Conservation (phyloP, 1,140 invertebrate genomes). For the Zaprionus lachaisei region DNA sequence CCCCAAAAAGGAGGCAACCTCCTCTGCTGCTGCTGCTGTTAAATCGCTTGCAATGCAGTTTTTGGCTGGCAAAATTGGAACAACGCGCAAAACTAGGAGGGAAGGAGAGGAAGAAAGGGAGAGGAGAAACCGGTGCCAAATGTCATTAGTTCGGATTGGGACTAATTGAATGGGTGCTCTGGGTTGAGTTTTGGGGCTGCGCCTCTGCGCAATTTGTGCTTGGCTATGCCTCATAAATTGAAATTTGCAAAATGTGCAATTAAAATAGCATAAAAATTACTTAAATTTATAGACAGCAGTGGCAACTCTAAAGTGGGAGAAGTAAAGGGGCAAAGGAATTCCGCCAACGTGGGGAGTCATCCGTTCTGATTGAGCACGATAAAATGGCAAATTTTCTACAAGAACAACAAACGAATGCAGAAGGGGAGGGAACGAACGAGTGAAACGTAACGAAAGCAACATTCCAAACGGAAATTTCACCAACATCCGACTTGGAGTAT, state of each 20-base stretch:
- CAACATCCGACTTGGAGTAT: slow-evolving; percentile 78
- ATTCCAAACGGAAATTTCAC: slow-evolving; percentile 69
- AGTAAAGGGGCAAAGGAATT: slow-evolving; percentile 13
- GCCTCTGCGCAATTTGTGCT: slow-evolving; percentile 19
- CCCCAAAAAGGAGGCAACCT: slow-evolving; percentile 40
- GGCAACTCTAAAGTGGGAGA: too few species aligned
- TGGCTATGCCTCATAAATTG: slow-evolving; percentile 33
- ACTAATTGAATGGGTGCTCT: slow-evolving; percentile 45
- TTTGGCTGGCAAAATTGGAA: slow-evolving; percentile 26
- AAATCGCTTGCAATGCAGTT: slow-evolving; percentile 31
- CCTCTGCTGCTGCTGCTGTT: not conserved
- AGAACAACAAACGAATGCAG: not conserved
- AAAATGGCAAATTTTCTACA: slow-evolving; percentile 5
- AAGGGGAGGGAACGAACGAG: not conserved
- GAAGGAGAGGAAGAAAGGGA: too few species aligned
- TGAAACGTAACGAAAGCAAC: slow-evolving; percentile 24
- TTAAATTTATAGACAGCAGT: slow-evolving; percentile 13
- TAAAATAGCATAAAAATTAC: slow-evolving; percentile 48
- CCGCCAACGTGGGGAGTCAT: slow-evolving; percentile 22
- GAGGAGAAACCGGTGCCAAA: slow-evolving; percentile 20
- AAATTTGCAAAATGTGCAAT: slow-evolving; percentile 53
- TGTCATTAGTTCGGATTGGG: slow-evolving; percentile 40
- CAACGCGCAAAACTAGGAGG: slow-evolving; percentile 9
- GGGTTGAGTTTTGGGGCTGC: not conserved
- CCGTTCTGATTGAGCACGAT: slow-evolving; percentile 6